Conservation (phyloP, 35 echinoderm and acorn worm species). For the Apostichopus japonicus region DNA sequence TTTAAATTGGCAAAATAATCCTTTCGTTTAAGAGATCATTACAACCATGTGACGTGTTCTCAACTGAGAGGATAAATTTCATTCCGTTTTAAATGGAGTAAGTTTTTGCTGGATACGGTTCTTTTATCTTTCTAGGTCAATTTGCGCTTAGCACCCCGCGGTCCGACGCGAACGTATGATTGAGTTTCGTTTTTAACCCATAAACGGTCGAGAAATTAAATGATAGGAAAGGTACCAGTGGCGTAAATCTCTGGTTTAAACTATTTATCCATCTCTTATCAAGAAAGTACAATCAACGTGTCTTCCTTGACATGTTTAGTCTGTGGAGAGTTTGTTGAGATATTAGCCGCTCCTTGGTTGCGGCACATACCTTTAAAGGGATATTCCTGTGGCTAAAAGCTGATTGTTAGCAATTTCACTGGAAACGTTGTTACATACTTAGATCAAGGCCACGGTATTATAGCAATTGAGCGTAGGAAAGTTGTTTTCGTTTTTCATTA, state of each 20-base stretch:
- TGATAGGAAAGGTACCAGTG: not conserved
- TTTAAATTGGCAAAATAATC: not conserved
- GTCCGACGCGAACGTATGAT: not conserved
- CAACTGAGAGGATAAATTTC: not conserved
- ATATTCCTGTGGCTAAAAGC: too few species aligned
- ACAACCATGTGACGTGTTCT: not conserved
- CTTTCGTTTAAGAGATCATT: not conserved
- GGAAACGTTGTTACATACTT: too few species aligned
- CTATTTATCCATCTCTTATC: not conserved
- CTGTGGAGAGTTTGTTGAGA: not conserved
- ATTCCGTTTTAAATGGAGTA: not conserved
- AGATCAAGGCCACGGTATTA: too few species aligned
- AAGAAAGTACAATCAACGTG: not conserved
- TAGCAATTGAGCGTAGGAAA: too few species aligned
- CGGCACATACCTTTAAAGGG: not conserved
- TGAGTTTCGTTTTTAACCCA: not conserved
- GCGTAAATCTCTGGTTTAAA: not conserved
- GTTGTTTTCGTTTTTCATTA: too few species aligned
- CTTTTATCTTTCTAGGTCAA: not conserved
- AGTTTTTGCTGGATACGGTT: not conserved
- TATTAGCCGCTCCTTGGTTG: not conserved
- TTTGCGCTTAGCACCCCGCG: not conserved
- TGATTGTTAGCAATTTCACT: too few species aligned
- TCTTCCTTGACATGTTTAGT: not conserved
- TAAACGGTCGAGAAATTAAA: not conserved